Conservation (phyloP, 2,113 vertebrate genomes). For the Oryzias melastigma region DNA sequence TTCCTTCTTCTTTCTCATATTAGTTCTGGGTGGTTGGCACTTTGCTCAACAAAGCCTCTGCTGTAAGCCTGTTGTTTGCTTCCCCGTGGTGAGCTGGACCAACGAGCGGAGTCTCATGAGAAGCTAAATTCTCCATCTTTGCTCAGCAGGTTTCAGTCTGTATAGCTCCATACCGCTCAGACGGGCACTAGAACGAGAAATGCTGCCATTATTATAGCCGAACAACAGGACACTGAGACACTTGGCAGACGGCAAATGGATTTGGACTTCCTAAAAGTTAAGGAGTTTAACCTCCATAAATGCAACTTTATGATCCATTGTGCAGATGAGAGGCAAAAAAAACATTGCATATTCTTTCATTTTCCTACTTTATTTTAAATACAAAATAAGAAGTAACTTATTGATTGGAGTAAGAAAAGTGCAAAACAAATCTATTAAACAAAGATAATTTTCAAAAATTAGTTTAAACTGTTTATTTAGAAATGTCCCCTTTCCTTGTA, state of each 20-base stretch:
- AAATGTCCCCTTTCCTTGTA: no score
- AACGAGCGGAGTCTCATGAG: conserved; percentile 52
- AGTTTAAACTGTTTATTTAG: no score
- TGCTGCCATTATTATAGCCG: conserved; percentile 52
- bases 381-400: no score
- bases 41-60: conserved; percentile 24
- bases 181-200: conserved; percentile 55
- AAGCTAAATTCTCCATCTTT: conserved; percentile 53
- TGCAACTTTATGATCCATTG: conserved; percentile 34
- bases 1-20: conserved; percentile 14
- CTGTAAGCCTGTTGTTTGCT: conserved; percentile 31
- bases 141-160: conserved; percentile 53
- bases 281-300: conserved; percentile 62
- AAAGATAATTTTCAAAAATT: no score
- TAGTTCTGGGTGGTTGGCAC: conserved; percentile 31
- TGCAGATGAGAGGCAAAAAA: background rate
- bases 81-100: conserved; percentile 35
- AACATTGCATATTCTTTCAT: no score
- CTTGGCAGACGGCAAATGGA: conserved; percentile 39
- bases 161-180: conserved; percentile 43
- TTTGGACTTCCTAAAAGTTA: conserved; percentile 41
- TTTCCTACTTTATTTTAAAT: no score
- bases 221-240: conserved; percentile 63
- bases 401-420: no score
- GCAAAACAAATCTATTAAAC: no score